A percentile compares a stretch with the other conserved stretches of the same genome.
Evolutionary conservation across 2,888 invertebrate genomes (phyloP).

Genomic region (Acanthopleura granulata): DNA sequence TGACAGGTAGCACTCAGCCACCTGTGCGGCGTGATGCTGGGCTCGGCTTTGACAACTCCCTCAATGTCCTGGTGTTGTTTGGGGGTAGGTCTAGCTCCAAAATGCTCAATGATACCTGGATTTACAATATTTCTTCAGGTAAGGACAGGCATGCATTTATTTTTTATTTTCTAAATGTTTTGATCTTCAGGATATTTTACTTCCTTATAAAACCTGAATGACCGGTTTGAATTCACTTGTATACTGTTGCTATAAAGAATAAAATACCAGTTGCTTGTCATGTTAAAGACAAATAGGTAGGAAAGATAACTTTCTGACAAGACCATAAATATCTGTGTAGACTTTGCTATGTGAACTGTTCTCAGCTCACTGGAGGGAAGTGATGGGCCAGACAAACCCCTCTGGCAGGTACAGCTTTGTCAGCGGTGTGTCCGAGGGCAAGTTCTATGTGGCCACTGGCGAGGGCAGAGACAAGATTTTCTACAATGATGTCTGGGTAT

Average conservation of each 20-base stretch:
- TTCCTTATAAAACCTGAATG: background rate
- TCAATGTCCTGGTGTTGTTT: background rate
- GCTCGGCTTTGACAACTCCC: background rate
- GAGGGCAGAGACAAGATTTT: background rate
- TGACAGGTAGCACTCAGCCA: background rate
- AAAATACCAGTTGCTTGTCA: no score
- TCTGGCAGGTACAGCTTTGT: conserved; percentile 2
- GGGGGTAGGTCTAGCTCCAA: background rate
- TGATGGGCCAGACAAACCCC: background rate
- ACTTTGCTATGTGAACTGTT: conserved; percentile 5
- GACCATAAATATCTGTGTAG: no score
- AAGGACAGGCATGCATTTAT: background rate
- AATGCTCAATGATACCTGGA: conserved; percentile 16
- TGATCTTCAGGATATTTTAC: background rate
- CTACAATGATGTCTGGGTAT: conserved; percentile 9
- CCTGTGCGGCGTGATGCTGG: background rate
- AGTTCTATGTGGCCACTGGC: background rate
- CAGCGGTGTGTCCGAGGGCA: background rate
- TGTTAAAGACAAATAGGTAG: no score
- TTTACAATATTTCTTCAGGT: conserved; percentile 12
- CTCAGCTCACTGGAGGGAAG: conserved; percentile 3
- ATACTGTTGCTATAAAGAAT: background rate
- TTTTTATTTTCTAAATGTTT: no score
- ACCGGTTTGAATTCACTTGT: background rate
- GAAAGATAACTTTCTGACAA: no score